A percentile compares a stretch with the other conserved stretches of the same genome.
These are phyloP conservation scores for Periphyllus acericola DNA, from an alignment of 2,888 invertebrate genomes.

Conservation along the genomic window DNA sequence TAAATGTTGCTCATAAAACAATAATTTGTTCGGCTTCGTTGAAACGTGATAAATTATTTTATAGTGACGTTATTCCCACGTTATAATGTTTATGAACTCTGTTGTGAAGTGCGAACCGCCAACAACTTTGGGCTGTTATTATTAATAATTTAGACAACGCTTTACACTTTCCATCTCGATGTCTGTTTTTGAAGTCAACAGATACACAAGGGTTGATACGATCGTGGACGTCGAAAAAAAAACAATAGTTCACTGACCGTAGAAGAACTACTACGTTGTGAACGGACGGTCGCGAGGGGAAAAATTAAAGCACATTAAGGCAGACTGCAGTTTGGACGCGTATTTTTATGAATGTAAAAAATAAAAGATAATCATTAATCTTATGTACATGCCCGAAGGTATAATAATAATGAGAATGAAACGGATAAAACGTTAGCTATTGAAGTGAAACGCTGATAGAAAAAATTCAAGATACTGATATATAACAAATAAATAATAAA, in stretches of 20 bases:
- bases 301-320: constrained; percentile 22
- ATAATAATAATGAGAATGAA: constrained; percentile 20
- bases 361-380: constrained; percentile 45
- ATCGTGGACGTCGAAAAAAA: background rate
- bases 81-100: background rate
- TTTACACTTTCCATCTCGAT: background rate
- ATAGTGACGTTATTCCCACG: background rate
- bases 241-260: constrained; percentile 21
- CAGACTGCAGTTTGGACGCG: background rate
- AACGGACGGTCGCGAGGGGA: background rate
- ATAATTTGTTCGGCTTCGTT: background rate
- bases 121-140: background rate
- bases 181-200: constrained; percentile 30
- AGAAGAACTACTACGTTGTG: background rate
- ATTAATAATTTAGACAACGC: background rate
- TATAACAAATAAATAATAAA: no score
- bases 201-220: constrained; percentile 1
- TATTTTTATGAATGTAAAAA: constrained; percentile 37
- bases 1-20: background rate
- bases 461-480: background rate
- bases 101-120: background rate
- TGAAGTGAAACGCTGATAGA: background rate
- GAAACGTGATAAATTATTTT: background rate
- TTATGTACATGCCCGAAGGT: constrained; percentile 23
- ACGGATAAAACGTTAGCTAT: background rate